Evolutionary conservation across 1,140 invertebrate species (phyloP).

Genomic region (Leptinotarsa undecemlineata): DNA sequence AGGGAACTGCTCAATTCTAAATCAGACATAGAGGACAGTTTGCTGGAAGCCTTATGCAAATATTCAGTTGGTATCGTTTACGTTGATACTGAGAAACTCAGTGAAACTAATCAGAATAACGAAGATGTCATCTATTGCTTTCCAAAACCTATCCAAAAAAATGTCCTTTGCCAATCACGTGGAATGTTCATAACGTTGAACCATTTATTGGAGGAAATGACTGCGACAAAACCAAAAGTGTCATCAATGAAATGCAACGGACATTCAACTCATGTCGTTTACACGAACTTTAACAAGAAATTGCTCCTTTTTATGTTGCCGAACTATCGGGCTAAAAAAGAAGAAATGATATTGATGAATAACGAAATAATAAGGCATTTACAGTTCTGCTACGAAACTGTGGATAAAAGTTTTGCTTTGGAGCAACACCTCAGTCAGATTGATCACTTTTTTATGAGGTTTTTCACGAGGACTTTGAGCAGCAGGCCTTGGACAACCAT

Average conservation of each 20-base stretch:
- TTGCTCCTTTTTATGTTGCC: constrained; percentile 61
- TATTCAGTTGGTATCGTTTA: constrained; percentile 65
- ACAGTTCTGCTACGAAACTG: constrained; percentile 59
- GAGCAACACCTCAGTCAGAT: constrained; percentile 54
- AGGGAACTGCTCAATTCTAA: constrained; percentile 58
- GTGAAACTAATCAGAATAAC: constrained; percentile 65
- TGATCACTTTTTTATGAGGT: constrained; percentile 62
- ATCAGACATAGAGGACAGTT: constrained; percentile 58
- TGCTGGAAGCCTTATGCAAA: constrained; percentile 61
- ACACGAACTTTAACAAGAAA: constrained; percentile 57
- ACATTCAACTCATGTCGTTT: constrained; percentile 62
- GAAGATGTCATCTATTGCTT: constrained; percentile 70
- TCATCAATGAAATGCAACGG: constrained; percentile 62
- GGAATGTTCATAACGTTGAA: constrained; percentile 71
- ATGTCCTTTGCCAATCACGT: constrained; percentile 62
- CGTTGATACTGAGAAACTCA: constrained; percentile 64
- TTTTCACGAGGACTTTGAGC: constrained; percentile 57
- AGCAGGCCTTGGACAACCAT: constrained; percentile 46
- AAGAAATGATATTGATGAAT: constrained; percentile 58
- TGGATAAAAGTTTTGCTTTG: constrained; percentile 59
- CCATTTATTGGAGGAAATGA: constrained; percentile 67
- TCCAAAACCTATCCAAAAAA: constrained; percentile 65
- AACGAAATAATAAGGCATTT: constrained; percentile 58
- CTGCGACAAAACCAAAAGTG: constrained; percentile 60
- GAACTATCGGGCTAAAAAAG: constrained; percentile 57